Evolutionary conservation across 1,140 invertebrate genomes (phyloP).

Genomic region (Meteorus sp.): DNA sequence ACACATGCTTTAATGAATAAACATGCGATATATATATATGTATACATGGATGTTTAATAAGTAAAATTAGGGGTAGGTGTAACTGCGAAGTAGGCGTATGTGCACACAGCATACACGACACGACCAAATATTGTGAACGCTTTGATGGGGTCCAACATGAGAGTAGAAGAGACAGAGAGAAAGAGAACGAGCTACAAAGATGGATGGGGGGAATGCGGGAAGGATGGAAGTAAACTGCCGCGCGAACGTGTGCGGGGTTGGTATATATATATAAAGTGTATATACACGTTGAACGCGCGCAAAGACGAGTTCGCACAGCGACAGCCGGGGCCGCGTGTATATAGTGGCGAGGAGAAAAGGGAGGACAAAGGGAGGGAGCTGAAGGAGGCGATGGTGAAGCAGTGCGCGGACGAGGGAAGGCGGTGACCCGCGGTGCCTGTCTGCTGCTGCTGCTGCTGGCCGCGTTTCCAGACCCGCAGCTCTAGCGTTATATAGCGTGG

Average conservation of each 20-base stretch:
- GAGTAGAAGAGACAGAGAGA: no score
- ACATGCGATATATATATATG: no score
- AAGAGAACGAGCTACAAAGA: no score
- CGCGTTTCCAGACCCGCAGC: constrained; percentile 42
- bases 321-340: background rate
- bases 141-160: no score
- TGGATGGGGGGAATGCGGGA: no score
- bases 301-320: constrained; percentile 2
- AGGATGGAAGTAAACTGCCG: no score
- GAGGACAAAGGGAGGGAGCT: constrained; percentile 8
- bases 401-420: constrained; percentile 37
- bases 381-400: constrained; percentile 15
- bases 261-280: background rate
- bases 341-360: constrained; percentile 16
- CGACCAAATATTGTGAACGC: no score
- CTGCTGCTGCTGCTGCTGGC: constrained; percentile 41
- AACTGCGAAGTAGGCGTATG: no score
- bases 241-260: background rate
- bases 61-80: no score
- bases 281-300: background rate
- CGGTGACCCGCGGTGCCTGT: constrained; percentile 48
- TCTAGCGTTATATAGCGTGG: constrained; percentile 34
- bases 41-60: no score
- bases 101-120: no score
- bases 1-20: no score